Conservation (phyloP, 2,888 invertebrate genomes). For the Entomobrya multifasciata region DNA sequence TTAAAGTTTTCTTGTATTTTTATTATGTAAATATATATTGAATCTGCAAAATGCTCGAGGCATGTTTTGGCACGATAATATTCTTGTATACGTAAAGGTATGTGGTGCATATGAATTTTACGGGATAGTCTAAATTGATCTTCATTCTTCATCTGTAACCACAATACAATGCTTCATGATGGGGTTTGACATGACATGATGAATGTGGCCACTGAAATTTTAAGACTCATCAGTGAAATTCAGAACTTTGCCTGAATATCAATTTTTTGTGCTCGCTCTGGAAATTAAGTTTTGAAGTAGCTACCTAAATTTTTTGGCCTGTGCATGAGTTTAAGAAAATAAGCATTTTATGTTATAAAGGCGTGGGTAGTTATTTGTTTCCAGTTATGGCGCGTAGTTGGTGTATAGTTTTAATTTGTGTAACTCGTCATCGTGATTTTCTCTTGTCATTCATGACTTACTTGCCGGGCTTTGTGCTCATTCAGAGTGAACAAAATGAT, state of each 20-base stretch:
- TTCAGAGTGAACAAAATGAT: constrained; percentile 75
- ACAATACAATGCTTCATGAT: constrained; percentile 57
- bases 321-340: background rate
- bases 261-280: background rate
- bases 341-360: background rate
- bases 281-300: background rate
- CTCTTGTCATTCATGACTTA: constrained; percentile 36
- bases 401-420: background rate
- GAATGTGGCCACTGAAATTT: constrained; percentile 47
- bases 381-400: background rate
- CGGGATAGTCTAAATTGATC: constrained; percentile 63
- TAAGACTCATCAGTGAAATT: constrained; percentile 44
- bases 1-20: constrained; percentile 1
- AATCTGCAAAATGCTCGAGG: constrained; percentile 59
- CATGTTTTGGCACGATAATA: constrained; percentile 68
- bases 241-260: background rate
- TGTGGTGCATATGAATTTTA: constrained; percentile 68
- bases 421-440: constrained; percentile 34
- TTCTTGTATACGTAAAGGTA: constrained; percentile 59
- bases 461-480: constrained; percentile 35
- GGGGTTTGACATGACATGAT: constrained; percentile 41
- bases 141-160: constrained; percentile 52
- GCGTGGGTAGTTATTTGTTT: background rate
- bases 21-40: constrained; percentile 24
- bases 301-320: background rate